These are phyloP conservation scores for Diadromus collaris DNA, from an alignment of 2,888 invertebrate genomes.

Conservation along the genomic window DNA sequence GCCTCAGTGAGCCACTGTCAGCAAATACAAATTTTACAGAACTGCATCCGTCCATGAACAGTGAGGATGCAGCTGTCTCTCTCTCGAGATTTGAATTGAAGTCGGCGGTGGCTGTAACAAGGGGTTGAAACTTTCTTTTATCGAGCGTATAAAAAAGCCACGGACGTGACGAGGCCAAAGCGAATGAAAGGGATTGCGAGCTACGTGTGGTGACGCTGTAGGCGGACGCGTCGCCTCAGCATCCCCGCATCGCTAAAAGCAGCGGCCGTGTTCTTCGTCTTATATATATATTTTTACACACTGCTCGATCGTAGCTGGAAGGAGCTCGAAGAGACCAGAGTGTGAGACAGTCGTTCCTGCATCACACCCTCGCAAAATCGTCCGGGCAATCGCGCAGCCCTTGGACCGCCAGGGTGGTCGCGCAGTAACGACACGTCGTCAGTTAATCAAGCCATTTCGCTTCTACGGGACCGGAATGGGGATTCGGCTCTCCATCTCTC, in stretches of 20 bases:
- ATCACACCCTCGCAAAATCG: constrained; percentile 64
- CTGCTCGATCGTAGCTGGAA: constrained; percentile 50
- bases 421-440: constrained; percentile 77
- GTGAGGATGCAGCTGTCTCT: not conserved
- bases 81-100: constrained; percentile 8
- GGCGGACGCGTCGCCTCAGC: constrained; percentile 18
- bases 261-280: constrained; percentile 60
- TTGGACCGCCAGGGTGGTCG: constrained; percentile 72
- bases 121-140: constrained; percentile 65
- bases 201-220: constrained; percentile 19
- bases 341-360: constrained; percentile 44
- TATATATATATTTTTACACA: constrained; percentile 64
- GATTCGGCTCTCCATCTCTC: constrained; percentile 59
- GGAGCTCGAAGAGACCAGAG: constrained; percentile 59
- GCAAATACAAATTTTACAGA: not conserved
- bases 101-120: constrained; percentile 38
- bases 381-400: constrained; percentile 68
- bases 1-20: not conserved
- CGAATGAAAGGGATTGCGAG: constrained; percentile 64
- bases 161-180: constrained; percentile 70
- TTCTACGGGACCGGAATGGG: constrained; percentile 73
- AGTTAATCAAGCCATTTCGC: constrained; percentile 80
- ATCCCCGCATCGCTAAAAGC: constrained; percentile 53
- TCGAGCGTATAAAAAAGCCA: constrained; percentile 66
- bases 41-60: not conserved